These are phyloP conservation scores for Stenichneumon culpator DNA, from an alignment of 2,888 invertebrate genomes.

Conservation along the genomic window DNA sequence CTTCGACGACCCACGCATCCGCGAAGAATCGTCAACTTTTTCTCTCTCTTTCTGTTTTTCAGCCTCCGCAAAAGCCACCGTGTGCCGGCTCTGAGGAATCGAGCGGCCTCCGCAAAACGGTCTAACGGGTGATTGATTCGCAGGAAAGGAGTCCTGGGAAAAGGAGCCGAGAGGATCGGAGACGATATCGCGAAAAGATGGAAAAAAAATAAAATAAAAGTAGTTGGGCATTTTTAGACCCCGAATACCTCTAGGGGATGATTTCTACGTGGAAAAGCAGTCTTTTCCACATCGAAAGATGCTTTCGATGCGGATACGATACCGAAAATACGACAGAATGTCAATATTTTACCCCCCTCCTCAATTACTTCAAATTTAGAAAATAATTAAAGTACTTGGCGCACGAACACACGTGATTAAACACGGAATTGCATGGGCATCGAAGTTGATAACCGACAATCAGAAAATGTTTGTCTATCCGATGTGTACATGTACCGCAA, in stretches of 20 bases:
- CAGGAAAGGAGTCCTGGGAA: conserved; percentile 15
- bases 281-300: background rate
- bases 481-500: conserved; percentile 12
- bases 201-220: background rate
- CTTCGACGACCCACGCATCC: conserved; percentile 70
- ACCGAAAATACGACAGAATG: background rate
- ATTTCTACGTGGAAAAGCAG: background rate
- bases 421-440: conserved; percentile 50
- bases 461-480: conserved; percentile 53
- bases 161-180: background rate
- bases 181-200: background rate
- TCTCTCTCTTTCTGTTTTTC: conserved; percentile 42
- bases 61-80: conserved; percentile 74
- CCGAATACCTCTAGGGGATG: background rate
- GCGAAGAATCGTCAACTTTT: conserved; percentile 60
- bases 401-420: background rate
- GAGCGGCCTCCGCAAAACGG: conserved; percentile 64
- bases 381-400: too few species aligned
- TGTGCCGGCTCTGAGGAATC: conserved; percentile 49
- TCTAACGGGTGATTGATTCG: conserved; percentile 61
- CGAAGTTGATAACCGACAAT: conserved; percentile 63
- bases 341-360: background rate
- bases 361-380: too few species aligned
- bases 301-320: too few species aligned
- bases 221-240: background rate